These are phyloP conservation scores for Intellagama lesueurii DNA, from an alignment of 2,797 vertebrate genomes.

Conservation along the genomic window DNA sequence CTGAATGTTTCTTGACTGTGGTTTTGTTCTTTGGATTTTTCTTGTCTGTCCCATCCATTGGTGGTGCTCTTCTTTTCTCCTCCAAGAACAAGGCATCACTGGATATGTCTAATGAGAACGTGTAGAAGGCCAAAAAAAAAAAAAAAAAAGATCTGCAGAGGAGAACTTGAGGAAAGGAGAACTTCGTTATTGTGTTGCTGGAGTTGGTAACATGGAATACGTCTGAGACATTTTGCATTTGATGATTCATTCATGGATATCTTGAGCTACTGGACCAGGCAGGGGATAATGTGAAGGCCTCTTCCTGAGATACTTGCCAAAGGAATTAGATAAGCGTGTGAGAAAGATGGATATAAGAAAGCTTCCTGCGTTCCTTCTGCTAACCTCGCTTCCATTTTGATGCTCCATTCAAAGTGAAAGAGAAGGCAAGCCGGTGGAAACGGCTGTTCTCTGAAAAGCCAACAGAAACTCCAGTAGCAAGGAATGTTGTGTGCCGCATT, in stretches of 20 bases:
- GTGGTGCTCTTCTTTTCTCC: too few species aligned
- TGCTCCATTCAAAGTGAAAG: not conserved
- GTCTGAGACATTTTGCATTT: not conserved
- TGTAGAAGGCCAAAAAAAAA: not conserved
- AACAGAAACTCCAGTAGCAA: not conserved
- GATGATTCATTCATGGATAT: not conserved
- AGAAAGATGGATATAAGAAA: too few species aligned
- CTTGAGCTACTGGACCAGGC: not conserved
- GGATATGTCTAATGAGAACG: too few species aligned
- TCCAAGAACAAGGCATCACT: too few species aligned
- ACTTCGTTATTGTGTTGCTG: too few species aligned
- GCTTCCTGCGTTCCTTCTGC: not conserved
- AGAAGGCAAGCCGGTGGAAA: not conserved
- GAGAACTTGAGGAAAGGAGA: not conserved
- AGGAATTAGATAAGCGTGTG: not conserved
- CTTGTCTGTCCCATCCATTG: too few species aligned
- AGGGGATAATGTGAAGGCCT: not conserved
- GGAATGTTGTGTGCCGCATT: not conserved
- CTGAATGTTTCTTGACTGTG: too few species aligned
- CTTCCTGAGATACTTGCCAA: not conserved
- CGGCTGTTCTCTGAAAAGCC: not conserved
- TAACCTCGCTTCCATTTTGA: not conserved
- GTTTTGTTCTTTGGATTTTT: too few species aligned
- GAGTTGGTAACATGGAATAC: too few species aligned
- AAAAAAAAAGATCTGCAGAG: not conserved